Base-by-base conservation (phyloP, 2,113 vertebrate genomes). In the Oncorhynchus kisutch region DNA sequence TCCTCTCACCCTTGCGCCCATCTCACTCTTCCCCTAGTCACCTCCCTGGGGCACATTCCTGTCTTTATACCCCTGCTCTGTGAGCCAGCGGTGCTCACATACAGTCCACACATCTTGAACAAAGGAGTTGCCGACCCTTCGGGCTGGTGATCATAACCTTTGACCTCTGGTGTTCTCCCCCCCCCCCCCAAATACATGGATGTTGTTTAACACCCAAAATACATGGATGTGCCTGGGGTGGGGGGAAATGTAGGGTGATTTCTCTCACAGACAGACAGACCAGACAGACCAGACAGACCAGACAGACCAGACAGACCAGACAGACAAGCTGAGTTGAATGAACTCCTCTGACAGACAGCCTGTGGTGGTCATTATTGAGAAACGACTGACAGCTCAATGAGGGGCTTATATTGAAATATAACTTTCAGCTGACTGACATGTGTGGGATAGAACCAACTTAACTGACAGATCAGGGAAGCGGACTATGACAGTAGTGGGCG, bases 71-170 rank as follows among this genome's bases (percentile, higher is more conserved):
- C 74, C 65, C 81, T 77, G 83, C 67, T 88, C 81, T 86, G 87
- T 90, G 84, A 85, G 84, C 90, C 83, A 72, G 73, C 65, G 71
- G 89, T 65, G 39, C 64, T 68, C 54, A 29, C 25, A 27, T 24
- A 69, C 49, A 77, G 57, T 62, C 68, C 31, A 54, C 70, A 72
- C 64, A 83, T 62, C 51, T 59, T 24, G 78, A 80, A 89, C 85
- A 92, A 89, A 87, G 81, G 75, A 64, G 76, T 72, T 12, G 68
- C 74, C 59, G 60, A 81, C 77, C 77, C 74, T 54, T 57, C 66
- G 81, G 76, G 48, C 48, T 82, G 83, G 78, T 86, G 91, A 86
- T 88, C 85, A 84, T 91, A 88, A 92, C 83, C 80, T 84, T 81
- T 90, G 82, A 76, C 75, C 77, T 71, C 85, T 82, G 83, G 78